These are phyloP conservation scores for Fopius arisanus DNA, from an alignment of 1,140 invertebrate species.

Conservation along the genomic window DNA sequence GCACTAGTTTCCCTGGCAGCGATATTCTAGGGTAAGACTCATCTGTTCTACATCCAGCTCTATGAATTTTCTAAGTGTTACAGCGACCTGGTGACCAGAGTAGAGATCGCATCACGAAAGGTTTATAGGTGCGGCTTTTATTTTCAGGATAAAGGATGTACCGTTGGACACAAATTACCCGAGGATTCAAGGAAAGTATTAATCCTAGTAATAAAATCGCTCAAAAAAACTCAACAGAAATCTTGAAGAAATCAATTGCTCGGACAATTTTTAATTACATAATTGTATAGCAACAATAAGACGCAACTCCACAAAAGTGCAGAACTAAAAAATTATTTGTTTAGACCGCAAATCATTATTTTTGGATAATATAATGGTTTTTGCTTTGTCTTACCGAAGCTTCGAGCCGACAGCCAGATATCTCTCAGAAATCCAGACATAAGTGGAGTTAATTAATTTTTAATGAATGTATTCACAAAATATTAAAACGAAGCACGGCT, in stretches of 20 bases:
- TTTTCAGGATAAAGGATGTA: conserved; percentile 6
- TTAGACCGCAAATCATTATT: no score
- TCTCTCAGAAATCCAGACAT: not conserved
- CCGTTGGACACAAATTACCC: not conserved
- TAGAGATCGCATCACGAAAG: conserved; percentile 9
- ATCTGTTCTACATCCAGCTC: not conserved
- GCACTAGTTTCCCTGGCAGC: not conserved
- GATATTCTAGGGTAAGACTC: not conserved
- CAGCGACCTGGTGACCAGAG: conserved; percentile 12
- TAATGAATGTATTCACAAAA: not conserved
- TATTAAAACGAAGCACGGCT: no score
- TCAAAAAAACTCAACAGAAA: no score
- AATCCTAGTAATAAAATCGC: no score
- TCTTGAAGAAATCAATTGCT: no score
- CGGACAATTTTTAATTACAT: no score
- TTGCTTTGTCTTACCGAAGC: not conserved
- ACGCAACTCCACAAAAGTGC: no score
- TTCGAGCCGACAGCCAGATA: not conserved
- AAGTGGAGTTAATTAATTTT: not conserved
- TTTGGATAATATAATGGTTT: no score
- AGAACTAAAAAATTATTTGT: no score
- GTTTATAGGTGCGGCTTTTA: conserved; percentile 15
- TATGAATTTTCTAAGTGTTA: conserved; percentile 16
- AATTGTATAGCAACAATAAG: no score
- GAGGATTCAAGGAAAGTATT: not conserved